Conservation (phyloP, 2,797 vertebrate species). For the Austrolebias charrua region DNA sequence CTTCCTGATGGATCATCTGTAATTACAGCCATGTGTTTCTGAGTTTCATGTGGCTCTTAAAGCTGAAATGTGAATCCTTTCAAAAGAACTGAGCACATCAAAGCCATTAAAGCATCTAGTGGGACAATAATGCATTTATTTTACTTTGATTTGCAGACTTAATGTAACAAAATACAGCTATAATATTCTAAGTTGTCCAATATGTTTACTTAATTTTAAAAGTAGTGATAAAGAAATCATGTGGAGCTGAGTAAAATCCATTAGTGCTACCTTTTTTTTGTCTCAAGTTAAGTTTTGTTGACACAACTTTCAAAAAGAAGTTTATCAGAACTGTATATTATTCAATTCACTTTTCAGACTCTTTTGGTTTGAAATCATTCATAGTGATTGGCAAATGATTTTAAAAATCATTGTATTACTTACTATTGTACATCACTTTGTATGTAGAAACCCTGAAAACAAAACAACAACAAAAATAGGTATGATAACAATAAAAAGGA, state of each 20-base stretch:
- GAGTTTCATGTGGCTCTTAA: slow-evolving; percentile 12
- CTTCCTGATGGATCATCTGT: slow-evolving; percentile 11
- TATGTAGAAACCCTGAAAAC: no score
- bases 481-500: no score
- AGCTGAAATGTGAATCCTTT: neutral
- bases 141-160: neutral
- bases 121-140: slow-evolving; percentile 1
- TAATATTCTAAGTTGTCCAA: neutral
- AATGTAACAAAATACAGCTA: neutral
- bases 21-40: neutral
- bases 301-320: no score
- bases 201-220: neutral
- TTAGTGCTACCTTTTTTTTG: neutral
- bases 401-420: no score
- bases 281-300: neutral
- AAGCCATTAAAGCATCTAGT: neutral
- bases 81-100: neutral
- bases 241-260: neutral
- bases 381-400: no score
- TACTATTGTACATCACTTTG: no score
- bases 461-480: no score
- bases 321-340: no score
- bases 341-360: no score
- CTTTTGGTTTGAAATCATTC: no score
- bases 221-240: neutral